Evolutionary conservation across 2,888 invertebrate species (phyloP).

Genomic region (Ophion obscuratus): DNA sequence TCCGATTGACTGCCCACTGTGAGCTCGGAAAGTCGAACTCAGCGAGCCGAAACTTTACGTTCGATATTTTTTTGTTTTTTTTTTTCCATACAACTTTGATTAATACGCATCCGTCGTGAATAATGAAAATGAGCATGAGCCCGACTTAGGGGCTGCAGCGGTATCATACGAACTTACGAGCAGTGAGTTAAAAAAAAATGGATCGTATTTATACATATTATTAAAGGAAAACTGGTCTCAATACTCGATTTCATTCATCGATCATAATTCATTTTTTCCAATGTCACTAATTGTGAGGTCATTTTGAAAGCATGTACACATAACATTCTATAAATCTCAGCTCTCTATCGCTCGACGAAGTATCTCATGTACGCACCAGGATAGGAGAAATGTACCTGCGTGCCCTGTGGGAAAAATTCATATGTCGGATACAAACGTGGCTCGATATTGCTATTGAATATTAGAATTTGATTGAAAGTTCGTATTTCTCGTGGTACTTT

Average conservation of each 20-base stretch:
- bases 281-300: background rate
- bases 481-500: background rate
- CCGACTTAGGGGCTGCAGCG: background rate
- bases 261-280: background rate
- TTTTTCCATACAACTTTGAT: conserved; percentile 35
- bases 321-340: too few relatives aligned
- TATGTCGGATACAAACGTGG: background rate
- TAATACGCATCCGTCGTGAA: conserved; percentile 47
- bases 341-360: background rate
- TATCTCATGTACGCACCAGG: background rate
- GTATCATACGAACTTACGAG: background rate
- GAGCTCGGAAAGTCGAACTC: conserved; percentile 41
- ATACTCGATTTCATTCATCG: background rate
- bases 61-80: conserved; percentile 15
- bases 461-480: background rate
- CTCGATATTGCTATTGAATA: background rate
- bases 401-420: background rate
- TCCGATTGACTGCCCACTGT: conserved; percentile 53
- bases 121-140: conserved; percentile 39
- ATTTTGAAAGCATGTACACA: background rate
- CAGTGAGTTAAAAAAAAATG: background rate
- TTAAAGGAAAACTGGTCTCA: conserved; percentile 9
- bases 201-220: background rate
- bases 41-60: conserved; percentile 17
- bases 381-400: background rate